Base-by-base conservation (phyloP, 2,888 invertebrate species). In the Drosophila putrida region DNA sequence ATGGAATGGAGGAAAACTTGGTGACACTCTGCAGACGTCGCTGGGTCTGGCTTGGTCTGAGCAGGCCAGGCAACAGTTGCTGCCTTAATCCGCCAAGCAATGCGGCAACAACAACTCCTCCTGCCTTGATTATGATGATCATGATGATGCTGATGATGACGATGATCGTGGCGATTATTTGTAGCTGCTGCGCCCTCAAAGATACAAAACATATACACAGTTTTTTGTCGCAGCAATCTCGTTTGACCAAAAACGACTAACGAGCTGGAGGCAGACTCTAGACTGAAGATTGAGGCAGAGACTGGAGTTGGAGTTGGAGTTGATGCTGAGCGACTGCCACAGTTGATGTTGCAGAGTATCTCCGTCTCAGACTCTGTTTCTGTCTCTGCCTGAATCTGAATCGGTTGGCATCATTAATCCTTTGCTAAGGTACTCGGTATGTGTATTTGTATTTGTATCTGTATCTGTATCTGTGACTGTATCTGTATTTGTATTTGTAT, bases 321-420 rank as follows among this genome's bases (percentile, higher is more conserved):
- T 39, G 60, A 44, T 55, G 59, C 74, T 83, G 83, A 83, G 87
- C 80, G 88, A 85, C 85, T 89, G 89, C 88, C 90, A 90, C 71
- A 75, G 80, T 86, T 88, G 83, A 88, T 76, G 71, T 75, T 73
- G 70, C 25, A 46, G 57, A 58, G 53, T 62, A 50, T 10, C 41
- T 41, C 20, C 31, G 15, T 15, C 51, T 50, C 55, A 59, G 39
- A 15, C 50, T 63, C 41, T 13, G 13, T 2, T 11, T 39, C 31
- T 13, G 27, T 35, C 49, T 46, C 27, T 46, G 57, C 13, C 39
- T 73, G 88, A 63, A 71, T 62, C 47, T 47, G 78, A 76, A 73
- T 77, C 82, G 78, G 77, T 78, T 83, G 79, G 83, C 86, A 89
- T 90, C 90, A 90, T 90, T 90, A 91, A 90, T 90, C 90, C 90